Percentiles rank a stretch among this genome's conserved stretches.
These are phyloP conservation scores for Caenorhabditis brenneri DNA, from an alignment of 1,140 invertebrate genomes.

Conservation along the genomic window DNA sequence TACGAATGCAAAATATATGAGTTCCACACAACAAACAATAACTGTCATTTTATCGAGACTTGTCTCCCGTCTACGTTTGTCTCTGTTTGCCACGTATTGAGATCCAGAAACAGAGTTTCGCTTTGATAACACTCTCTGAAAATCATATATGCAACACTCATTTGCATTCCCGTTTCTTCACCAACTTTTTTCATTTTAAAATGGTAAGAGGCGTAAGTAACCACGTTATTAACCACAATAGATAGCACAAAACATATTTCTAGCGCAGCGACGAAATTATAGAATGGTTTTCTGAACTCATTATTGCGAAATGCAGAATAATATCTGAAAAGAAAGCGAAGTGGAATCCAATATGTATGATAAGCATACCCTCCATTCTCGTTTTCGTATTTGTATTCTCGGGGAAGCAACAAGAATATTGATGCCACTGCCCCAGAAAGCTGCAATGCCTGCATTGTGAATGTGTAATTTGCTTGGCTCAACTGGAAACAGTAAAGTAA, in stretches of 20 bases:
- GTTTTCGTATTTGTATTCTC: constrained; percentile 20
- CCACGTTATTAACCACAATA: constrained; percentile 5
- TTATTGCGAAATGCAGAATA: constrained; percentile 7
- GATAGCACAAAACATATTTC: not conserved
- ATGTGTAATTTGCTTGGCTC: constrained; percentile 27
- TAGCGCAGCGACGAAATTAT: not conserved
- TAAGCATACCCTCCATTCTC: constrained; percentile 15
- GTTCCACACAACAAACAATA: not conserved
- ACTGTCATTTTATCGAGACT: constrained; percentile 26
- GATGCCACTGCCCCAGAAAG: constrained; percentile 8
- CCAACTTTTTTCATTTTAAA: not conserved
- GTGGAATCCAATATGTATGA: not conserved
- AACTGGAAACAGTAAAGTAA: not conserved
- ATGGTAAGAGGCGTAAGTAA: not conserved
- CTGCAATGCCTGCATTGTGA: constrained; percentile 11
- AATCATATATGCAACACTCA: not conserved
- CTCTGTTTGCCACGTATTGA: not conserved
- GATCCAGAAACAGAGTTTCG: not conserved
- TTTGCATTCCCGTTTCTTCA: not conserved
- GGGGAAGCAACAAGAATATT: not conserved
- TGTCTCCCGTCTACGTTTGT: constrained; percentile 3
- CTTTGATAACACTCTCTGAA: not conserved
- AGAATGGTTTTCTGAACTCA: constrained; percentile 34
- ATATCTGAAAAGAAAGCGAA: constrained; percentile 9
- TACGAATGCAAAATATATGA: constrained; percentile 18